Evolutionary conservation across 2,888 invertebrate species (phyloP).

Genomic region (Sussaba pulchella): DNA sequence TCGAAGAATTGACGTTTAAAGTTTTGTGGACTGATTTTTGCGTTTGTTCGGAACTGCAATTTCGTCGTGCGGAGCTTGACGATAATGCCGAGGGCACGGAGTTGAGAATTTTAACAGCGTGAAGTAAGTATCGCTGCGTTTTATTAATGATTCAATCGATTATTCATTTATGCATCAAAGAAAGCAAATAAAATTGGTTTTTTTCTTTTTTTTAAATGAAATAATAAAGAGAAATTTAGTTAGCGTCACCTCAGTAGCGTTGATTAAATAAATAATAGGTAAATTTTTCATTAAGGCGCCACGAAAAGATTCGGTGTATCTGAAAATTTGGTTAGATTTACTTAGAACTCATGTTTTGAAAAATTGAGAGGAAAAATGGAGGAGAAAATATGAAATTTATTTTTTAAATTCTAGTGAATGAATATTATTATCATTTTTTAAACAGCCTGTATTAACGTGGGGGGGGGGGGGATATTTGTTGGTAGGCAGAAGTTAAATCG

Average conservation of each 20-base stretch:
- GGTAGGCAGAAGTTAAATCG: slow-evolving; percentile 11
- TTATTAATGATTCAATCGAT: not conserved
- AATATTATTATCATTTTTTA: not conserved
- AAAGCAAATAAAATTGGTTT: no score
- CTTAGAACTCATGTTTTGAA: no score
- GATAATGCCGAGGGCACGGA: slow-evolving; percentile 21
- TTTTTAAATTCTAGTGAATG: not conserved
- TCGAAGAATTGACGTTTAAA: not conserved
- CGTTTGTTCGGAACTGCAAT: not conserved
- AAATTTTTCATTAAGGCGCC: no score
- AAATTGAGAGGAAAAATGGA: no score
- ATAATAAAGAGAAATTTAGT: no score
- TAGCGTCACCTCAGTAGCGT: no score
- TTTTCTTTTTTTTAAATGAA: no score
- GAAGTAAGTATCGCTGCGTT: slow-evolving; percentile 29
- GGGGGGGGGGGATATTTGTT: not conserved
- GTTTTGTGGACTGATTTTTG: slow-evolving; percentile 35
- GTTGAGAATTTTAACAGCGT: slow-evolving; percentile 19
- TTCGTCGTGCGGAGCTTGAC: not conserved
- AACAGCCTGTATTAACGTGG: not conserved
- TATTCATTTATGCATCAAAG: not conserved
- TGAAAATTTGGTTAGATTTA: no score
- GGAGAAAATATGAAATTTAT: no score
- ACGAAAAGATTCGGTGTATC: no score
- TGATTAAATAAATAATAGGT: no score